A percentile compares a stretch with the other conserved stretches of the same genome.
Evolutionary conservation across 92 coral and sea anemone species (phyloP).

Genomic region (Porites rus): DNA sequence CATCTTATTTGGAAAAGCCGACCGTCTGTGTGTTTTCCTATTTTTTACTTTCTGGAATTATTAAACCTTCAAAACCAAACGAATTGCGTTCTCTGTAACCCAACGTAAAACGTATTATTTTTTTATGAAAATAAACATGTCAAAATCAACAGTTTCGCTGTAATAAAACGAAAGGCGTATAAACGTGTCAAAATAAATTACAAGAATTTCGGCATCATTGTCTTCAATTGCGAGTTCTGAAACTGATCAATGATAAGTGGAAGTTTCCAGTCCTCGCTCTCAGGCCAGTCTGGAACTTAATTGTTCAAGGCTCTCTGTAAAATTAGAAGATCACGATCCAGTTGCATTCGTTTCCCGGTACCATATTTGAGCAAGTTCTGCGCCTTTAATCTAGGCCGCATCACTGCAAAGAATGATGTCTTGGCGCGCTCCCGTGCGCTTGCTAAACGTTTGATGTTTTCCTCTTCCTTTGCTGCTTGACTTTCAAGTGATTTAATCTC

Average conservation of each 20-base stretch:
- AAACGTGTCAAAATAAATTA: constrained; percentile 10
- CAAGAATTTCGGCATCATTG: constrained; percentile 33
- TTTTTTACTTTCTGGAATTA: constrained; percentile 16
- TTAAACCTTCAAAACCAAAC: constrained; percentile 10
- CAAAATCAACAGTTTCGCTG: constrained; percentile 25
- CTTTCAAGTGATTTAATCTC: too few species aligned
- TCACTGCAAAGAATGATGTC: constrained; percentile 49
- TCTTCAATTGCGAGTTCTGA: neutral
- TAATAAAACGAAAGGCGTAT: constrained; percentile 20
- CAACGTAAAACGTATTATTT: constrained; percentile 6
- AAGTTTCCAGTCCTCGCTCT: too few species aligned
- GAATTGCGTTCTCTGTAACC: neutral
- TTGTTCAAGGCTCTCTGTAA: too few species aligned
- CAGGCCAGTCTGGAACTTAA: too few species aligned
- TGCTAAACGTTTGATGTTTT: too few species aligned
- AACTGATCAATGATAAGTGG: too few species aligned
- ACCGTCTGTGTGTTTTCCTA: constrained; percentile 19
- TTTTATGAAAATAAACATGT: constrained; percentile 19
- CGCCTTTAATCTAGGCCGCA: constrained; percentile 50
- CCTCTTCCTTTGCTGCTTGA: too few species aligned
- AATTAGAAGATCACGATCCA: too few species aligned
- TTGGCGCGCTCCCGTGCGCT: too few species aligned
- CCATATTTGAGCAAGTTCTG: too few species aligned
- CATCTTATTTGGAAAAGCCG: neutral
- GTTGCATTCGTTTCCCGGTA: too few species aligned